phyloP scores from a whole-genome alignment of 2,888 invertebrate species.

The Archaeoteleia sp. region DNA sequence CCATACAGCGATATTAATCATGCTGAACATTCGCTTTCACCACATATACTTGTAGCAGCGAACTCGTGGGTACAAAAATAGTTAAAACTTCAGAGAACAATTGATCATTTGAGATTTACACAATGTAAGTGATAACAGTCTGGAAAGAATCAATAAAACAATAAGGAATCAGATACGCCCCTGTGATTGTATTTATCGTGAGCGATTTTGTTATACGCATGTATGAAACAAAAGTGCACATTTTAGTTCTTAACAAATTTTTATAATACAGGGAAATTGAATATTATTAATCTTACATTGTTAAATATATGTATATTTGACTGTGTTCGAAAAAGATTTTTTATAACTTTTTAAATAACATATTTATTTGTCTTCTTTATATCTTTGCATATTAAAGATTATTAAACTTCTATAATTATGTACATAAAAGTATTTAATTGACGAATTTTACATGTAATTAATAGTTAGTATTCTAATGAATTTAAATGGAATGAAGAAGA shows the following conservation, averaged over 20 bases:
- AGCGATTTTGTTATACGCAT: slow-evolving; percentile 35
- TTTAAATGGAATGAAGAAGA: too few relatives aligned
- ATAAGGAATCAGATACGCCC: slow-evolving; percentile 51
- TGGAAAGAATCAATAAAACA: slow-evolving; percentile 50
- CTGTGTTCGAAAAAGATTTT: too few relatives aligned
- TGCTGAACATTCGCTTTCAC: slow-evolving; percentile 51
- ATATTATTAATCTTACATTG: too few relatives aligned
- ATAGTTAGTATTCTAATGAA: too few relatives aligned
- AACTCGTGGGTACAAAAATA: slow-evolving; percentile 27
- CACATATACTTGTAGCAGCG: slow-evolving; percentile 42
- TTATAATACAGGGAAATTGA: too few relatives aligned
- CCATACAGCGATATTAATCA: slow-evolving; percentile 51
- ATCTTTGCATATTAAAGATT: too few relatives aligned
- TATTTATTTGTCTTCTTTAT: too few relatives aligned
- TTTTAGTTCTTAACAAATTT: slow-evolving; percentile 45
- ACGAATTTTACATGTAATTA: too few relatives aligned
- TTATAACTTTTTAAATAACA: too few relatives aligned
- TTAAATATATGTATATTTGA: too few relatives aligned
- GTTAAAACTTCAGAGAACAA: slow-evolving; percentile 44
- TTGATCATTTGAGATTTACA: slow-evolving; percentile 52
- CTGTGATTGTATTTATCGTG: slow-evolving; percentile 46
- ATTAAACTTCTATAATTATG: too few relatives aligned
- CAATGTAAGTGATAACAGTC: slow-evolving; percentile 51
- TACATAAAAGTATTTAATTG: too few relatives aligned
- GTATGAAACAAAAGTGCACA: slow-evolving; percentile 32